A percentile compares a stretch with the other conserved stretches of the same genome.
Evolutionary conservation across 1,140 invertebrate species (phyloP).

Genomic region (Drosophila carrolli): DNA sequence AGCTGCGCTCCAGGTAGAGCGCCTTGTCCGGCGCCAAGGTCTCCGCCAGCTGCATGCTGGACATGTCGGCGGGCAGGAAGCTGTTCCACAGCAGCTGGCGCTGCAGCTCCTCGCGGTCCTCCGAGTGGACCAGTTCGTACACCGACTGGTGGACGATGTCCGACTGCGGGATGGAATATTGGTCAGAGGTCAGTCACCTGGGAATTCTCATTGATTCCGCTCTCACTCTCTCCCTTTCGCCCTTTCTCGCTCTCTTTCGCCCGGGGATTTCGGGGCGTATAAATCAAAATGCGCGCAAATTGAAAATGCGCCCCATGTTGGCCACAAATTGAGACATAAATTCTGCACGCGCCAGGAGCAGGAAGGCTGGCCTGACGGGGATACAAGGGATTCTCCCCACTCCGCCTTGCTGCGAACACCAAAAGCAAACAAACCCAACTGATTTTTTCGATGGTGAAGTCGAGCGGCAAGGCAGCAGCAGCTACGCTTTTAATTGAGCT

Average conservation of each 20-base stretch:
- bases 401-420: background rate
- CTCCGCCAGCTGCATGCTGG: constrained; percentile 92
- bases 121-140: constrained; percentile 99
- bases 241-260: constrained; percentile 17
- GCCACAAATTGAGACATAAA: constrained; percentile 82
- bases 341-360: constrained; percentile 74
- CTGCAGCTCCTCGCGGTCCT: constrained; percentile 98
- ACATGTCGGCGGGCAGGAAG: constrained; percentile 93
- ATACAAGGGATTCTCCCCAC: constrained; percentile 13
- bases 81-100: constrained; percentile 98
- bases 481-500: constrained; percentile 81
- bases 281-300: constrained; percentile 80
- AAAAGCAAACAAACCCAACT: constrained; percentile 49
- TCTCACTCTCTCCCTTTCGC: constrained; percentile 17
- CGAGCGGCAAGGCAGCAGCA: constrained; percentile 40
- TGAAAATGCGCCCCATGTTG: constrained; percentile 82
- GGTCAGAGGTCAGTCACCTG: constrained; percentile 40
- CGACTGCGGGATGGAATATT: constrained; percentile 89
- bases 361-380: constrained; percentile 6
- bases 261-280: constrained; percentile 65
- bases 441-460: constrained; percentile 15
- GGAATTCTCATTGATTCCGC: constrained; percentile 60
- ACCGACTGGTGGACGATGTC: constrained; percentile 99
- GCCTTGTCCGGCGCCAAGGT: constrained; percentile 93
- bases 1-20: constrained; percentile 95